Conservation (phyloP, 2,797 vertebrate genomes). For the Carapus acus region DNA sequence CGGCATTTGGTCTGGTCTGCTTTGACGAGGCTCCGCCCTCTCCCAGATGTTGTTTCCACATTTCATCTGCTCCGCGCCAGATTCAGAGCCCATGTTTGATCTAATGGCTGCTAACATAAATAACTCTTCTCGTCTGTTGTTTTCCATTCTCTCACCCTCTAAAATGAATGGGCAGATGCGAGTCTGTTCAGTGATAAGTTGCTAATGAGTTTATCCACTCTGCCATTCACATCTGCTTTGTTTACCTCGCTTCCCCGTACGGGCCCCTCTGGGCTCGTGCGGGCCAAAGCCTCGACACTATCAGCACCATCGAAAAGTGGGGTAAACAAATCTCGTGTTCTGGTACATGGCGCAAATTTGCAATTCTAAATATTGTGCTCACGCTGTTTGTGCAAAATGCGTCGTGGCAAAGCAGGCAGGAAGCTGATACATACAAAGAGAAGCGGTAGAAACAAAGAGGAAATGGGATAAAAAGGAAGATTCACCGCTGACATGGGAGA, state of each 20-base stretch:
- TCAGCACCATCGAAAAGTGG: conserved; percentile 13
- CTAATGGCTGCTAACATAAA: conserved; percentile 33
- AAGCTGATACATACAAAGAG: background rate
- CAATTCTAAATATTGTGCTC: conserved; percentile 11
- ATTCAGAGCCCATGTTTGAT: conserved; percentile 16
- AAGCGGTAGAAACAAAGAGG: background rate
- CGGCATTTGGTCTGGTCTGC: no score
- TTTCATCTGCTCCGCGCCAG: no score
- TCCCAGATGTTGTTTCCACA: no score
- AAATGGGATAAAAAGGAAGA: background rate
- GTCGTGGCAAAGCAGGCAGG: conserved; percentile 1
- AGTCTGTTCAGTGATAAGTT: conserved; percentile 40
- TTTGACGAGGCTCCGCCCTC: no score
- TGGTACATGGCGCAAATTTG: conserved; percentile 19
- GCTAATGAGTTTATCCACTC: conserved; percentile 46
- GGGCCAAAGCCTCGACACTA: conserved; percentile 3
- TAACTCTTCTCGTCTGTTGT: conserved; percentile 10
- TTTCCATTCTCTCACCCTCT: conserved; percentile 14
- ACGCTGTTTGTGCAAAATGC: conserved; percentile 14
- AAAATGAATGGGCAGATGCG: conserved; percentile 38
- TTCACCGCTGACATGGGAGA: background rate
- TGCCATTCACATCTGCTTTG: conserved; percentile 35
- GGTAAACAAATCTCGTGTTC: conserved; percentile 33
- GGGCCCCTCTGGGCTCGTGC: conserved; percentile 13
- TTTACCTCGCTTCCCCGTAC: conserved; percentile 27